Base-by-base conservation (phyloP, 1,140 invertebrate genomes). In the Camponotus pennsylvanicus region DNA sequence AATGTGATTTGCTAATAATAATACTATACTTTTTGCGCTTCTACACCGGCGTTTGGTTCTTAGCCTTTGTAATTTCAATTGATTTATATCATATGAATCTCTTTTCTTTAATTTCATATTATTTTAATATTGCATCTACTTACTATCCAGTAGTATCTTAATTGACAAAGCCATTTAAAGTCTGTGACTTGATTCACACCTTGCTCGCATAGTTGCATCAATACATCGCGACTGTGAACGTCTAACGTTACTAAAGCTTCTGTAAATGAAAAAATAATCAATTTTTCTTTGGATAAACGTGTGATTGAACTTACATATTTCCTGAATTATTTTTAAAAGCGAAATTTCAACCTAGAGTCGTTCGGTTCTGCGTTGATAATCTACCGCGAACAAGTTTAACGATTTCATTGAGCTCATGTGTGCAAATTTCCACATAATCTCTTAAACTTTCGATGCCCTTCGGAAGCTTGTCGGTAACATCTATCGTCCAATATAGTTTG, bases 71-170 rank as follows among this genome's bases (percentile, higher is more conserved):
- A 27, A 27, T 27, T 27, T 27, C 27, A 27, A 27, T 27, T 27
- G 27, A 27, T 27, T 27, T 27, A 27, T 27, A 27, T 27, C 27
- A 27, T 27, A 27, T 27, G 27, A 27, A 27, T 0, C 0, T 27
- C 27, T 27, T 27, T 27, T 27, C 27, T 27, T 27, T 27, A 27
- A 27, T 27, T 27, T 27, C 27, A 27, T 27, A 27, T 27, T 27
- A 27, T 27, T 27, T 27, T 27, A 27, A 27, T 27, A 27, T 27
- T 27, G 6, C 3, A 40, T 67, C 5, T 18, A 90, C 94, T 96
- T 93, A 98, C 98, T 95, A 98, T 97, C 98, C 98, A 99, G 93
- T 99, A 99, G 93, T 99, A 99, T 75, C 99, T 96, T 21, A 99
- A 94, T 93, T 98, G 97, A 92, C 97, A 98, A 5, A 99, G 95